phyloP scores from a whole-genome alignment of 2,113 vertebrate genomes.

The Formicarius rufipectus region DNA sequence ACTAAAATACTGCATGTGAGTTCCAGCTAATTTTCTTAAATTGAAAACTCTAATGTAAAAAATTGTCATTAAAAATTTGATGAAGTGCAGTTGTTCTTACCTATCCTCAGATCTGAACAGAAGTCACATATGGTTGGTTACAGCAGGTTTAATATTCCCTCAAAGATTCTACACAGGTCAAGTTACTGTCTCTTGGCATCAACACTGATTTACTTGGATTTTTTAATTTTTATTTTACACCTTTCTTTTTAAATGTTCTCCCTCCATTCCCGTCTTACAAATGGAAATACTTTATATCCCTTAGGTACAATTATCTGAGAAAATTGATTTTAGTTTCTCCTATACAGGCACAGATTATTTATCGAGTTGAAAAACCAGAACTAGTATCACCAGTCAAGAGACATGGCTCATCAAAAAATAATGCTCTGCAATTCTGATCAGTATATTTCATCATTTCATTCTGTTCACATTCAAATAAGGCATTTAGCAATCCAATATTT shows the following conservation, averaged over 20 bases:
- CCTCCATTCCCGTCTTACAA: neutral
- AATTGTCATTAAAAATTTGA: constrained; percentile 21
- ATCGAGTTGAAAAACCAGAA: neutral
- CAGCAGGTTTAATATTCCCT: neutral
- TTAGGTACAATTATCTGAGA: neutral
- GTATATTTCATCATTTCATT: neutral
- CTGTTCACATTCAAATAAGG: neutral
- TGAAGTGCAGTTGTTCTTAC: constrained; percentile 30
- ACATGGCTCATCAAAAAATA: neutral
- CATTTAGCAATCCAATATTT: neutral
- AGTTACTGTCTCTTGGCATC: neutral
- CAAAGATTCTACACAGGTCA: neutral
- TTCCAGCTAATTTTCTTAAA: constrained; percentile 64
- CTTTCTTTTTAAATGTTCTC: neutral
- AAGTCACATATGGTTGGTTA: neutral
- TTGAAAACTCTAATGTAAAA: constrained; percentile 51
- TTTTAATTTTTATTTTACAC: neutral
- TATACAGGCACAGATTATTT: neutral
- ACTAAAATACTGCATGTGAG: constrained; percentile 58
- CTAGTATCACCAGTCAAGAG: neutral
- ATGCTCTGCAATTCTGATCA: neutral
- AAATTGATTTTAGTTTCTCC: neutral
- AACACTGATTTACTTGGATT: neutral
- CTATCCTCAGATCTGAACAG: neutral
- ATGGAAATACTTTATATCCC: neutral